Conservation (phyloP, 2,888 invertebrate genomes). For the Polyommatus icarus region DNA sequence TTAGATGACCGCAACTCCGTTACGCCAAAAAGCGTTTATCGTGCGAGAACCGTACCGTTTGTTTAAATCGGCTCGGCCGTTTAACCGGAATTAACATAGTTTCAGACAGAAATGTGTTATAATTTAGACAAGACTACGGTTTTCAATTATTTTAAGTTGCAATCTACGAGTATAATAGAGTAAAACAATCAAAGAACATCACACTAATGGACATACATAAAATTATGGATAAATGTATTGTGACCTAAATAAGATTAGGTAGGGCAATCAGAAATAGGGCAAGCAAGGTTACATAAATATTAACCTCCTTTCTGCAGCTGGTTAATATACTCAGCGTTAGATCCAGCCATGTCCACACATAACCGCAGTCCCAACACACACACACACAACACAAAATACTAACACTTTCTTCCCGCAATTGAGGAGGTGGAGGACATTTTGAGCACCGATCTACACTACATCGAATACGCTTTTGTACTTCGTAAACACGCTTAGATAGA, state of each 20-base stretch:
- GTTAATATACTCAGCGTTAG: conserved; percentile 16
- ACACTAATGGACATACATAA: not conserved
- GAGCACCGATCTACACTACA: conserved; percentile 57
- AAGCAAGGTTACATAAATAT: conserved; percentile 24
- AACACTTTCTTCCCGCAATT: conserved; percentile 67
- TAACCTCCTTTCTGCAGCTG: conserved; percentile 30
- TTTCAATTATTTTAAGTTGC: not conserved
- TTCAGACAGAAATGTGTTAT: not conserved
- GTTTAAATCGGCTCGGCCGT: not conserved
- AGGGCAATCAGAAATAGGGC: not conserved
- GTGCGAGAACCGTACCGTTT: not conserved
- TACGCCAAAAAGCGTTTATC: too few species aligned
- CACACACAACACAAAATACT: conserved; percentile 48
- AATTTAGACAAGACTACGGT: not conserved
- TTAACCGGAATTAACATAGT: too few species aligned
- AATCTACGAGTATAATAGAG: not conserved
- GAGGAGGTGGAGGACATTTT: conserved; percentile 72
- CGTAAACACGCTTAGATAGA: conserved; percentile 61
- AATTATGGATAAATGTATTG: not conserved
- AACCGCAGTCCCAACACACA: conserved; percentile 26
- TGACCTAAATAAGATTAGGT: not conserved
- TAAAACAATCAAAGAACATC: not conserved
- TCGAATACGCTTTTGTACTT: conserved; percentile 61
- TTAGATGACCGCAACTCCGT: too few species aligned
- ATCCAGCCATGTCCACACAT: not conserved